Conservation (phyloP, 1,140 invertebrate genomes). For the Stegodyphus dumicola region DNA sequence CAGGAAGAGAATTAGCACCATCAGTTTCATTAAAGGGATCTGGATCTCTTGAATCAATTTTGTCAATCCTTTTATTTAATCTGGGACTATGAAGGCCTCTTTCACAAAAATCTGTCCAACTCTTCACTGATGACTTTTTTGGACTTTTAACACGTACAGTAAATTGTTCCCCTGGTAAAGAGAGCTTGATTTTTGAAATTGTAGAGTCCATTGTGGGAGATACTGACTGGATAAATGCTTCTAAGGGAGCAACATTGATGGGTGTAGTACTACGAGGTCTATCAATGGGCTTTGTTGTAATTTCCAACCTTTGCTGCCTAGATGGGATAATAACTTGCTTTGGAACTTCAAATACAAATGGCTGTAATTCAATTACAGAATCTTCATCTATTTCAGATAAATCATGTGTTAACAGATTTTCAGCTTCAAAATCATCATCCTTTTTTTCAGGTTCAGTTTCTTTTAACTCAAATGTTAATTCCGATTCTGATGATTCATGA, state of each 20-base stretch:
- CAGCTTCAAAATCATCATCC: constrained; percentile 63
- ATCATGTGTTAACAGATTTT: constrained; percentile 62
- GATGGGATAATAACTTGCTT: constrained; percentile 73
- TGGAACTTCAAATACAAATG: constrained; percentile 8
- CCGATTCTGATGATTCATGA: constrained; percentile 56
- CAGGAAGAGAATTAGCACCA: constrained; percentile 16
- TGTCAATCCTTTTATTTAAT: constrained; percentile 63
- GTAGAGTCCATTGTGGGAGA: constrained; percentile 63
- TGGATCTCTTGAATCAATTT: neutral
- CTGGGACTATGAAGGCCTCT: constrained; percentile 71
- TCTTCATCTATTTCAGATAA: constrained; percentile 63
- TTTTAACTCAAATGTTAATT: constrained; percentile 42
- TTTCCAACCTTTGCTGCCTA: constrained; percentile 79
- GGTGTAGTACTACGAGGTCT: constrained; percentile 87
- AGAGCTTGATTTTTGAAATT: constrained; percentile 64
- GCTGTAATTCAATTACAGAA: constrained; percentile 45
- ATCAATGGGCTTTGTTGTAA: constrained; percentile 85
- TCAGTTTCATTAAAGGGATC: constrained; percentile 32
- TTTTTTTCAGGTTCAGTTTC: constrained; percentile 17
- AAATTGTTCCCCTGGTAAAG: constrained; percentile 64
- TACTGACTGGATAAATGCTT: constrained; percentile 75
- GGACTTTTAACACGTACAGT: constrained; percentile 65
- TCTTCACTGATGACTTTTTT: constrained; percentile 69
- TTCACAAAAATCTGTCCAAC: constrained; percentile 76
- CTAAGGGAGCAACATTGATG: constrained; percentile 80